Percentiles rank a stretch among this genome's conserved stretches.
Evolutionary conservation across 2,888 invertebrate genomes (phyloP).

Genomic region (Scaptomyza flava): DNA sequence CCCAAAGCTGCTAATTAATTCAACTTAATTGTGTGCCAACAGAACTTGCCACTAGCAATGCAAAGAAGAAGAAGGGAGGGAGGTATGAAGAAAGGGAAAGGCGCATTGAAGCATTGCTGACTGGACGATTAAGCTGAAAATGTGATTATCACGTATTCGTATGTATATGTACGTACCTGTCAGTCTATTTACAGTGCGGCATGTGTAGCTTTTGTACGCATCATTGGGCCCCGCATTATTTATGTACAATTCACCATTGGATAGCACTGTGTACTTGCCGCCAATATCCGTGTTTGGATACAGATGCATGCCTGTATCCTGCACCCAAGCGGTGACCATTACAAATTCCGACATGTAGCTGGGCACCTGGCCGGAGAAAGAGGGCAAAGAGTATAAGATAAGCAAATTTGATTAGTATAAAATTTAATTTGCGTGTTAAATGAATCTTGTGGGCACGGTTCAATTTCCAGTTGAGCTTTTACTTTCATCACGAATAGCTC

Average conservation of each 20-base stretch:
- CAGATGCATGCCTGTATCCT: constrained; percentile 92
- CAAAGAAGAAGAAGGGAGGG: not conserved
- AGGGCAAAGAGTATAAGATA: constrained; percentile 14
- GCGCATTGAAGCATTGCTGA: constrained; percentile 68
- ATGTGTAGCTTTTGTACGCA: constrained; percentile 92
- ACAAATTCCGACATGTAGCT: constrained; percentile 95
- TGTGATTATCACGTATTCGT: constrained; percentile 55
- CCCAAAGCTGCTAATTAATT: constrained; percentile 54
- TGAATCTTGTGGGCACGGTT: constrained; percentile 51
- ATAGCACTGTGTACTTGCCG: constrained; percentile 91
- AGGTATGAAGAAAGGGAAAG: not conserved
- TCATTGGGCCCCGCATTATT: constrained; percentile 91
- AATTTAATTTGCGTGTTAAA: constrained; percentile 62
- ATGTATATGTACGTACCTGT: constrained; percentile 85
- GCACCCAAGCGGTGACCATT: constrained; percentile 95
- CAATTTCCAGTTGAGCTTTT: constrained; percentile 6
- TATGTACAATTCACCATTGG: constrained; percentile 93
- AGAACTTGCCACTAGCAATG: constrained; percentile 29
- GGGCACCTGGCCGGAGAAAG: constrained; percentile 86
- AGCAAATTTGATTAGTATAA: constrained; percentile 56
- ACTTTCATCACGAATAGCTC: not conserved
- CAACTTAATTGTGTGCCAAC: constrained; percentile 60
- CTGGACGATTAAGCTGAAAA: constrained; percentile 77
- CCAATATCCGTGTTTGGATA: constrained; percentile 91
- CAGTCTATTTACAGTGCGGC: constrained; percentile 92